Evolutionary conservation across 2,113 vertebrate genomes (phyloP), one percentile per base, ranked within the genome.

Genomic region (Scomber scombrus): DNA sequence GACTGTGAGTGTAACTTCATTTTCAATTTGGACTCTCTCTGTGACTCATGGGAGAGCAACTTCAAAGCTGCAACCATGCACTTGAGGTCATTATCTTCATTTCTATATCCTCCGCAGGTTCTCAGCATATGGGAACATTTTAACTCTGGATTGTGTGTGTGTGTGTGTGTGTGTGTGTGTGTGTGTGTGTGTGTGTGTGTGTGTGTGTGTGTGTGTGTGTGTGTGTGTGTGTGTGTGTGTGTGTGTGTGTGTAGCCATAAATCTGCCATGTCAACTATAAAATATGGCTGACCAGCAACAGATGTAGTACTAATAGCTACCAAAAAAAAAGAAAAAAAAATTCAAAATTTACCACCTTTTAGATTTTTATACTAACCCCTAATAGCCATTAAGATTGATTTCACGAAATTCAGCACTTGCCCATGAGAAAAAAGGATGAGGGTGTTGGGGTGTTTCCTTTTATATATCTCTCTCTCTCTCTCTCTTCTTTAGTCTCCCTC

Each of bases 191-290:
- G 23, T 71, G 61, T 76, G 62, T 78, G 64, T 92, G 62, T 83
- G 76, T 65, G 19, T 78, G 49, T 68, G 15, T 68, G 49, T 80
- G 50, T 62, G 51, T 84, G 51, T 45, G 65, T 15, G n/a, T 51
- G 11, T 47, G 40, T 34, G 43, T 60, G 23, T 51, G 46, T 69
- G 34, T 63, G 18, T 60, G 26, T 45, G 55, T 60, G 43, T 65
- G 31, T 71, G 61, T 76, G 67, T 78, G 64, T 92, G 62, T 83
- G 76, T 80, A 84, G 88, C 86, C 87, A 92, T 95, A 95, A 94
- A 95, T 95, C 94, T 93, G 89, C 86, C 90, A 88, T 94, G 93
- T 95, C 93, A 93, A 92, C 93, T 92, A 93, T 94, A 94, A 94
- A 93, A 93, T 93, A 93, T 86, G 85, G 81, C 88, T 92, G 91